Percentiles rank a stretch among this genome's conserved stretches.
Conservation (phyloP, 2,113 vertebrate genomes). For the Corynorhinus townsendii region DNA sequence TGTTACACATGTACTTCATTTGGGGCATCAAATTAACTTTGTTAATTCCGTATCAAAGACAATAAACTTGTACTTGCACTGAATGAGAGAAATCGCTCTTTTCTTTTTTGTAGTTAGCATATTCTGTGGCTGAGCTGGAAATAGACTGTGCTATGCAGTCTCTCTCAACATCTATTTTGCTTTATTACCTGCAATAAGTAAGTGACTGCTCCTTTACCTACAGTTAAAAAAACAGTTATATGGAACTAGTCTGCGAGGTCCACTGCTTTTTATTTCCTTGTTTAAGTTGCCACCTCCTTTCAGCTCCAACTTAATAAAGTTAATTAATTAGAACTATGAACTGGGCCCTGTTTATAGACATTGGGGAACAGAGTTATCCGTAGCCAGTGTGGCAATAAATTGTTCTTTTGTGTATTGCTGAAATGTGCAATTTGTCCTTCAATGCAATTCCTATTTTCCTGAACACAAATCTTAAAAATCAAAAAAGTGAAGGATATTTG, state of each 20-base stretch:
- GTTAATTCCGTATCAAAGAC: constrained; percentile 65
- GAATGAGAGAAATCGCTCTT: constrained; percentile 24
- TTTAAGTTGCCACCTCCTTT: constrained; percentile 77
- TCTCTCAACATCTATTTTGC: constrained; percentile 62
- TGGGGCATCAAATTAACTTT: constrained; percentile 39
- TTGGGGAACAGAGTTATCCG: background rate
- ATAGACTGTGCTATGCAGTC: background rate
- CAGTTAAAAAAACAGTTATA: constrained; percentile 72
- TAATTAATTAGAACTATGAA: constrained; percentile 78
- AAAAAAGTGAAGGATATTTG: constrained; percentile 5
- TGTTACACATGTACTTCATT: constrained; percentile 13
- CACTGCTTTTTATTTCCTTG: constrained; percentile 78
- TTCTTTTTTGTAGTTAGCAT: constrained; percentile 48
- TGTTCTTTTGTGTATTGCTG: constrained; percentile 45
- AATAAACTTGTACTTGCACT: constrained; percentile 72
- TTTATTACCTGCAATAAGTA: constrained; percentile 68
- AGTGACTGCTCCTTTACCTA: constrained; percentile 57
- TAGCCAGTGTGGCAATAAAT: constrained; percentile 51
- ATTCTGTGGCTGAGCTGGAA: constrained; percentile 9
- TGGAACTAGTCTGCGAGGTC: constrained; percentile 67
- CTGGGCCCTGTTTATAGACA: constrained; percentile 62
- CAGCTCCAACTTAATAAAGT: constrained; percentile 79
- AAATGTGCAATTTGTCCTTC: constrained; percentile 42
- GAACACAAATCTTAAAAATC: constrained; percentile 48
- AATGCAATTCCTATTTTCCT: constrained; percentile 39